These are phyloP conservation scores for Nothoprocta pentlandii DNA, from an alignment of 2,113 vertebrate genomes.

Conservation along the genomic window DNA sequence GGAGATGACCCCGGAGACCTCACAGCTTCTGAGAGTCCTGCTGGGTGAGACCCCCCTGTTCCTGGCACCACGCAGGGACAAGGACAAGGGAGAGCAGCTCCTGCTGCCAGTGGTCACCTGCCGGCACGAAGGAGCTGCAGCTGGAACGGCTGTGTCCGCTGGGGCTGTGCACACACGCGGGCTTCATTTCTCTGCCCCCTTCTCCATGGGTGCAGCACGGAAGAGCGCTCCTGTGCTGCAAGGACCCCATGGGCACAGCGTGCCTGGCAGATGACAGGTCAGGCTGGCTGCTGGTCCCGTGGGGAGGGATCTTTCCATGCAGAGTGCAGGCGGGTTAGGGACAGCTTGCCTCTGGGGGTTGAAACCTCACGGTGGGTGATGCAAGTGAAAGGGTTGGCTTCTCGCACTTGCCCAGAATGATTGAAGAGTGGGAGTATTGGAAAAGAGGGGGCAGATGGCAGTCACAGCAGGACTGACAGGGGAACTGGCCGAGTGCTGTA, in stretches of 20 bases:
- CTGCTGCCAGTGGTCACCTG: background rate
- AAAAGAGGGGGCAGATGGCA: constrained; percentile 26
- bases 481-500: background rate
- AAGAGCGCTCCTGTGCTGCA: background rate
- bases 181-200: background rate
- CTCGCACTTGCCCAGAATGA: background rate
- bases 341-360: background rate
- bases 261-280: background rate
- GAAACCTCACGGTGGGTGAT: background rate
- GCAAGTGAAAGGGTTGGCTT: background rate
- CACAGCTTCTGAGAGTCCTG: background rate
- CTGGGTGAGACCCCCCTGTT: background rate
- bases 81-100: background rate
- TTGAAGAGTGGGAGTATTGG: background rate
- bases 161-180: background rate
- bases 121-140: background rate
- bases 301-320: background rate
- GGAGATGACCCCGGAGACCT: background rate
- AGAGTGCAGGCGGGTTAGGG: background rate
- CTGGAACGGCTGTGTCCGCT: background rate
- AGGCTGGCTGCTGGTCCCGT: background rate
- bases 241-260: background rate
- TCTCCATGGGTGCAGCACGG: background rate
- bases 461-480: background rate
- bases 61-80: background rate